phyloP scores from a whole-genome alignment of 2,113 vertebrate species.

The Tachysurus vachellii region DNA sequence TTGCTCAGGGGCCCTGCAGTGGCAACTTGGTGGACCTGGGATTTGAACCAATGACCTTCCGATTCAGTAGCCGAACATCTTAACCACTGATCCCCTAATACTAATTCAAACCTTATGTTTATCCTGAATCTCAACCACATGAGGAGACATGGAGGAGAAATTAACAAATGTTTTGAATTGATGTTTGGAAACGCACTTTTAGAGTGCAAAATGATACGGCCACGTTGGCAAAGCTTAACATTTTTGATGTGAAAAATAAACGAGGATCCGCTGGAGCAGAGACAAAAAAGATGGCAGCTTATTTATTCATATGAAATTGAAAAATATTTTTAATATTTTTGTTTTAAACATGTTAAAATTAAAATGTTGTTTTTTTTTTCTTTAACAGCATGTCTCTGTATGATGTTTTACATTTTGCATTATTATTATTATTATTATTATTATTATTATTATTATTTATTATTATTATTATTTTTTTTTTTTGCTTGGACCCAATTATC shows the following conservation, averaged over 20 bases:
- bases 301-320: neutral
- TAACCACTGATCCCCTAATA: too few species aligned
- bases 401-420: neutral
- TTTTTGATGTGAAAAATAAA: neutral
- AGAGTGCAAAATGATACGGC: neutral
- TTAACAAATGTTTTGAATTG: too few species aligned
- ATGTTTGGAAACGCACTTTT: neutral
- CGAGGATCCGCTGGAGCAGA: neutral
- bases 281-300: constrained; percentile 2
- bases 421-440: too few species aligned
- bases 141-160: neutral
- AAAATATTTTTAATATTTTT: neutral
- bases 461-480: neutral
- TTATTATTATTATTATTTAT: too few species aligned
- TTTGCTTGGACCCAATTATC: neutral
- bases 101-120: neutral
- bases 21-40: too few species aligned
- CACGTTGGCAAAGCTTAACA: neutral
- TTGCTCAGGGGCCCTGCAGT: too few species aligned
- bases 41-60: too few species aligned
- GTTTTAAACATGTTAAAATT: neutral
- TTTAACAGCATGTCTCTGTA: neutral
- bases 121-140: constrained; percentile 31
- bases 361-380: neutral
- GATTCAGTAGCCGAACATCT: too few species aligned